Base-by-base conservation (phyloP, 2,113 vertebrate genomes). In the Vanacampus margaritifer region DNA sequence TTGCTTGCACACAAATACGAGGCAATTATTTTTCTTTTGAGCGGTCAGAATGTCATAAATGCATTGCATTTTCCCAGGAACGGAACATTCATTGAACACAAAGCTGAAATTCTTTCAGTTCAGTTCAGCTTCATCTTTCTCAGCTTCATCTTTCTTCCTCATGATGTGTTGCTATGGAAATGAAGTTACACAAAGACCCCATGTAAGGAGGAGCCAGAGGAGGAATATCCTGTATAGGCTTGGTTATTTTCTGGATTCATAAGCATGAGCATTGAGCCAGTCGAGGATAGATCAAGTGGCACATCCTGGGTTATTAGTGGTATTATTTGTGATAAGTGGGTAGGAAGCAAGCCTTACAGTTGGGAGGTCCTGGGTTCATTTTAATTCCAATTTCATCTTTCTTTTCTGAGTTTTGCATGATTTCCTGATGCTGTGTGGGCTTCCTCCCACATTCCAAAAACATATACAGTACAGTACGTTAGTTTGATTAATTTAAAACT, bases 121-220 rank as follows among this genome's bases (percentile, higher is more conserved):
- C 64, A 41, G 28, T 21, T 56, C 24, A 69, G 66, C 54, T 78
- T 69, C 7, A 41, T 79, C 57, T 63, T 54, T 70, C 21, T 56
- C 24, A 69, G 66, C 54, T 78, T 69, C 7, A 41, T 79, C 57
- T 63, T 54, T 70, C 67, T 23, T 35, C 48, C 21, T 8, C 46
- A 72, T 74, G 50, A 71, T 58, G 0, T 0, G 68, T 78, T 79
- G 79, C 83, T 62, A 84, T 84, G 79, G 79, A 26, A 58, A 66
- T 48, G 62, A 51, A 79, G 59, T 57, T 53, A 65, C 54, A 75
- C 66, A 54, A 46, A 23, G 65, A 60, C 53, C 65, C 71, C 36
- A 69, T 41, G 63, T 68, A 12, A 73, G 64, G 76, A 78, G 60
- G 71, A 46, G 35, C 37, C 45, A 24, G 48, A 72, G 61, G 79